Evolutionary conservation across 92 coral and sea anemone genomes (phyloP).

Genomic region (Epizoanthus illoricatus): DNA sequence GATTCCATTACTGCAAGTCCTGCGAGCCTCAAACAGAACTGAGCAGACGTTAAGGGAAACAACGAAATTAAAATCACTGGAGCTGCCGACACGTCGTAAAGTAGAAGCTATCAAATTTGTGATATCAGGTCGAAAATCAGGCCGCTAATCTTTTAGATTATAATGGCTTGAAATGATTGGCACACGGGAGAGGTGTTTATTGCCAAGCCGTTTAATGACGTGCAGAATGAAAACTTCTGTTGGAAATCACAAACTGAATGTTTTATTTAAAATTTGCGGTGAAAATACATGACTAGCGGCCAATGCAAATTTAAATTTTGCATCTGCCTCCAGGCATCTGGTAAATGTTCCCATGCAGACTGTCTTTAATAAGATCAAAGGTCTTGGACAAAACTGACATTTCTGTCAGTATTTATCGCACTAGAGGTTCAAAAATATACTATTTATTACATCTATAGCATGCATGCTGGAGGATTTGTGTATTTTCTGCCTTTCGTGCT

Average conservation of each 20-base stretch:
- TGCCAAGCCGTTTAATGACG: conserved; percentile 2
- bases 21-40: conserved; percentile 22
- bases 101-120: conserved; percentile 26
- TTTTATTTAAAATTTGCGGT: conserved; percentile 26
- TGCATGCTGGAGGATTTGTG: background rate
- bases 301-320: background rate
- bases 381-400: conserved; percentile 7
- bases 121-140: conserved; percentile 19
- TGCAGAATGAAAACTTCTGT: conserved; percentile 16
- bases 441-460: background rate
- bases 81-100: conserved; percentile 17
- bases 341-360: background rate
- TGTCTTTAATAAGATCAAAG: background rate
- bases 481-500: background rate
- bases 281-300: conserved; percentile 10
- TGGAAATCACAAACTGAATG: conserved; percentile 32
- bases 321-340: background rate
- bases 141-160: conserved; percentile 34
- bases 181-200: conserved; percentile 9
- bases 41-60: conserved; percentile 15
- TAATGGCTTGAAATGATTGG: conserved; percentile 16
- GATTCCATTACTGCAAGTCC: background rate
- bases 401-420: background rate
- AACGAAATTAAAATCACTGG: background rate
- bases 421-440: background rate